Percentiles rank a stretch among this genome's conserved stretches.
Evolutionary conservation across 2,888 invertebrate species (phyloP).

Genomic region (Trichogramma dendrolimi): DNA sequence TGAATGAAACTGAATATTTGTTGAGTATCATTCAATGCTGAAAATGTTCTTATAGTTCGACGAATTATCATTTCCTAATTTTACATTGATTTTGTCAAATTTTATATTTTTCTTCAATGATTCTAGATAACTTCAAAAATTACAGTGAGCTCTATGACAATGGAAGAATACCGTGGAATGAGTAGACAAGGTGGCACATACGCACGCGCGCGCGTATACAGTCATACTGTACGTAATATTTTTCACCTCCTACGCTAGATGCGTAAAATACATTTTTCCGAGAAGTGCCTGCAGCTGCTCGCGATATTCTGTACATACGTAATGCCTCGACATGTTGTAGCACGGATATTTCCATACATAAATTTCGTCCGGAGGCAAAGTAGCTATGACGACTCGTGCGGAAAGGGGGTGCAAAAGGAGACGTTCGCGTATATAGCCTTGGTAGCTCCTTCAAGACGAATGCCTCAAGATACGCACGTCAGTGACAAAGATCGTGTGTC

Average conservation of each 20-base stretch:
- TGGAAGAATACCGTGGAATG: too few species aligned
- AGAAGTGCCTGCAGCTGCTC: slow-evolving; percentile 43
- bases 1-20: too few species aligned
- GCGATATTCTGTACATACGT: slow-evolving; percentile 46
- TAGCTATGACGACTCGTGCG: slow-evolving; percentile 28
- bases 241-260: neutral
- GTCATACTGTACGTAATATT: too few species aligned
- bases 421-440: neutral
- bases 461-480: slow-evolving; percentile 27
- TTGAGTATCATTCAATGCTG: too few species aligned
- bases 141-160: too few species aligned
- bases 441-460: slow-evolving; percentile 24
- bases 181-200: too few species aligned
- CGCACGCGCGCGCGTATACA: slow-evolving; percentile 10
- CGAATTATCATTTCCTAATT: too few species aligned
- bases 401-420: too few species aligned
- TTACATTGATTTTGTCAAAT: too few species aligned
- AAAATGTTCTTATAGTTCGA: too few species aligned
- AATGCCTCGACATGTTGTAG: slow-evolving; percentile 39
- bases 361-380: slow-evolving; percentile 42
- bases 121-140: too few species aligned
- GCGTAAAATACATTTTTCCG: slow-evolving; percentile 44
- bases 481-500: slow-evolving; percentile 26
- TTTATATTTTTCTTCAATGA: too few species aligned
- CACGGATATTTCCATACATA: slow-evolving; percentile 46